Conservation (phyloP, 2,888 invertebrate species). For the Standfussiana lucernea region DNA sequence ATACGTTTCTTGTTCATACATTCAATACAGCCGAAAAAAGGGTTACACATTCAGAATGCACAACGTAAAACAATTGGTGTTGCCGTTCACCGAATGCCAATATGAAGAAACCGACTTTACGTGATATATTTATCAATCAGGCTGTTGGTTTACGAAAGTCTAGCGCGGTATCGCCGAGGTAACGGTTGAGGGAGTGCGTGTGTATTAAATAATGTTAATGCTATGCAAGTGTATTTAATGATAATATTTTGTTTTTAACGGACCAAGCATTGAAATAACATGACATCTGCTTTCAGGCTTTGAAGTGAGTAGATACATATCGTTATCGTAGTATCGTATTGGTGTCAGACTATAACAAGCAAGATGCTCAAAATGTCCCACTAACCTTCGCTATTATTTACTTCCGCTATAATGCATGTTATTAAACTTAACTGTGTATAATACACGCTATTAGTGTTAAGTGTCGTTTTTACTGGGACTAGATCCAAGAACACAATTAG, state of each 20-base stretch:
- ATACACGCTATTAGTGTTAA: conserved; percentile 33
- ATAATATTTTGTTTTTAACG: conserved; percentile 30
- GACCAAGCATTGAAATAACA: conserved; percentile 9
- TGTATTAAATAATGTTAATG: conserved; percentile 53
- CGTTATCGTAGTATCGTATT: conserved; percentile 15
- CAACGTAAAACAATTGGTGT: conserved; percentile 70
- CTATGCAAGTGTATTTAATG: conserved; percentile 36
- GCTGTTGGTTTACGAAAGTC: conserved; percentile 83
- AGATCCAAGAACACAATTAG: conserved; percentile 52
- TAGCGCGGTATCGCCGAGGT: conserved; percentile 65
- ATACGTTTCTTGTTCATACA: conserved; percentile 66
- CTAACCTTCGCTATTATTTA: conserved; percentile 53
- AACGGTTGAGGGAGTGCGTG: conserved; percentile 69
- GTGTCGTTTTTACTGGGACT: conserved; percentile 24
- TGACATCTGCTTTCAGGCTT: conserved; percentile 10
- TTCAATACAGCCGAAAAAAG: conserved; percentile 71
- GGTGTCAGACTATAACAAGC: not conserved
- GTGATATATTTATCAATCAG: conserved; percentile 86
- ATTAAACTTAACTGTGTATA: conserved; percentile 41
- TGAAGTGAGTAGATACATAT: conserved; percentile 23
- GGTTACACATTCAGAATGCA: conserved; percentile 77
- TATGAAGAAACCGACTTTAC: conserved; percentile 82
- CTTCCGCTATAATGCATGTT: conserved; percentile 51
- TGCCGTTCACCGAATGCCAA: conserved; percentile 74
- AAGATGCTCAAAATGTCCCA: conserved; percentile 47